phyloP scores from a whole-genome alignment of 2,113 vertebrate genomes.

The Ailuropoda melanoleuca region DNA sequence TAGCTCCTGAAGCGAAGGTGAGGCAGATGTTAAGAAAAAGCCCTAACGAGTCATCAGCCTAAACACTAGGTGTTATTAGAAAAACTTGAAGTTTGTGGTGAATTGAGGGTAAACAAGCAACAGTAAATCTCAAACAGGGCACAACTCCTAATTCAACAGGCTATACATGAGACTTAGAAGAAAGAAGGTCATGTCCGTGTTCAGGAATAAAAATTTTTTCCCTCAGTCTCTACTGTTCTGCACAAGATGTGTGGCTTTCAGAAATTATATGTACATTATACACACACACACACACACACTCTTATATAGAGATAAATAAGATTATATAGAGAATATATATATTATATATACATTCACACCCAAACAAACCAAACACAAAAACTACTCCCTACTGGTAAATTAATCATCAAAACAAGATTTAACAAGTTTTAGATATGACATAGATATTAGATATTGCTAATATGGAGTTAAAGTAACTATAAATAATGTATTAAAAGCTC shows the following conservation, averaged over 20 bases:
- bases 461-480: background rate
- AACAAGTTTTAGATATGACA: background rate
- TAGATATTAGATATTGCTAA: background rate
- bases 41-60: background rate
- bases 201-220: background rate
- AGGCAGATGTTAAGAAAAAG: background rate
- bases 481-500: background rate
- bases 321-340: background rate
- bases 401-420: background rate
- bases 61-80: background rate
- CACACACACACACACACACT: too few species aligned
- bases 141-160: background rate
- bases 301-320: too few species aligned
- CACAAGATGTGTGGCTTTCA: background rate
- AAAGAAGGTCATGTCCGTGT: background rate
- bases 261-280: background rate
- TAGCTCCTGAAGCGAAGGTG: background rate
- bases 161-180: background rate
- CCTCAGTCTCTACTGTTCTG: background rate
- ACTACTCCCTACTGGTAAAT: background rate
- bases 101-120: background rate
- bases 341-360: background rate
- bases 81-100: background rate
- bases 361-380: background rate
- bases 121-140: background rate